phyloP scores from a whole-genome alignment of 2,888 invertebrate species.

The Xanthostigma xanthostigma region DNA sequence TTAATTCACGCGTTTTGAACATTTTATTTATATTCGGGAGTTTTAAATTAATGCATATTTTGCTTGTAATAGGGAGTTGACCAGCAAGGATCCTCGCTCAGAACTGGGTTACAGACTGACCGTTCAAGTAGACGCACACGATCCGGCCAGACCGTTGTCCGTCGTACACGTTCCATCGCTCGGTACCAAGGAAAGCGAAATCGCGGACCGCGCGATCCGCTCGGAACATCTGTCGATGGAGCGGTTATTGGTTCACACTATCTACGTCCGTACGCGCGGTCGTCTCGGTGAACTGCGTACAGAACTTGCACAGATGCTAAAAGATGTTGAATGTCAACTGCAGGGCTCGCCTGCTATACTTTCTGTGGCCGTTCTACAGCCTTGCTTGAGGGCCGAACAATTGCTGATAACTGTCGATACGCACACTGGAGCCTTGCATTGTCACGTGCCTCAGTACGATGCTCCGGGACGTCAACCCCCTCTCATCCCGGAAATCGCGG shows the following conservation, averaged over 20 bases:
- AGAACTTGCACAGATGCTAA: constrained; percentile 52
- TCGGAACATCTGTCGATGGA: constrained; percentile 93
- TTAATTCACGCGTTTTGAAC: background rate
- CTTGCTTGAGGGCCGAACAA: constrained; percentile 83
- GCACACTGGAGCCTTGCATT: constrained; percentile 81
- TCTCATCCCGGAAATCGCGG: constrained; percentile 65
- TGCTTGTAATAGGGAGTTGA: constrained; percentile 32
- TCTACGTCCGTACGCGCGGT: constrained; percentile 80
- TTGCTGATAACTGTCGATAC: constrained; percentile 87
- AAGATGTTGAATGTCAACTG: constrained; percentile 63
- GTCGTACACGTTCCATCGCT: constrained; percentile 52
- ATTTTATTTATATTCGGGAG: background rate
- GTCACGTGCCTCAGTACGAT: constrained; percentile 84
- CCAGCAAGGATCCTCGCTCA: constrained; percentile 56
- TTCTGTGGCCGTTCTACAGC: constrained; percentile 76
- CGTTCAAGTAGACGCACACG: constrained; percentile 73
- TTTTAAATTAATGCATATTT: background rate
- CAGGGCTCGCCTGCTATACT: constrained; percentile 87
- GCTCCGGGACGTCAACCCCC: constrained; percentile 36
- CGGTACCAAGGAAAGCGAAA: constrained; percentile 53
- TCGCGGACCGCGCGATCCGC: constrained; percentile 62
- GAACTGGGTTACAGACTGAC: constrained; percentile 80
- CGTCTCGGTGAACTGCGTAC: constrained; percentile 70
- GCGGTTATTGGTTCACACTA: constrained; percentile 83
- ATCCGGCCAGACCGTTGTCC: constrained; percentile 59